Evolutionary conservation across 2,797 vertebrate genomes (phyloP).

Genomic region (Zonotrichia albicollis): DNA sequence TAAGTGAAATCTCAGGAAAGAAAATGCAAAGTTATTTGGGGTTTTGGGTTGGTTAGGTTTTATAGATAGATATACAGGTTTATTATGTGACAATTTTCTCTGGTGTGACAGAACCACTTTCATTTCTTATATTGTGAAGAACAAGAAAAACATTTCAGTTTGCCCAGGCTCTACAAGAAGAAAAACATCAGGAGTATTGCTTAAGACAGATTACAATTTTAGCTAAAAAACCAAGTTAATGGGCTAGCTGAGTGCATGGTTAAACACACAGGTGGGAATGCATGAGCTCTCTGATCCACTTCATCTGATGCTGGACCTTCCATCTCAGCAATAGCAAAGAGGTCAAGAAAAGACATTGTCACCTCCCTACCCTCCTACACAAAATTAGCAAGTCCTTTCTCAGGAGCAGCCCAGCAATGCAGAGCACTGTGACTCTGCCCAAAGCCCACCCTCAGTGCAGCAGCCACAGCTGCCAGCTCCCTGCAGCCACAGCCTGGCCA

Average conservation of each 20-base stretch:
- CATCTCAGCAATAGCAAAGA: not conserved
- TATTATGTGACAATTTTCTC: not conserved
- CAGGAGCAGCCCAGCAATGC: not conserved
- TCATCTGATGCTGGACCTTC: not conserved
- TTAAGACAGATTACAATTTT: not conserved
- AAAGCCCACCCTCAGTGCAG: not conserved
- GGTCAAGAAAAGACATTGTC: not conserved
- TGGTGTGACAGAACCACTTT: not conserved
- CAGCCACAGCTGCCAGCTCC: not conserved
- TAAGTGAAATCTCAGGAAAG: not conserved
- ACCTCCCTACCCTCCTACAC: not conserved
- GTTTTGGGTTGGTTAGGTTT: not conserved
- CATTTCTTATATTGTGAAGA: not conserved
- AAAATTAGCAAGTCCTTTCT: not conserved
- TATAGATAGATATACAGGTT: not conserved
- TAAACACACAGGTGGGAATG: not conserved
- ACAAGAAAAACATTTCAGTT: not conserved
- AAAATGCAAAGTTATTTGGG: not conserved
- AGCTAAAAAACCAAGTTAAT: not conserved
- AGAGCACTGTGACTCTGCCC: not conserved
- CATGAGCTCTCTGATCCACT: not conserved
- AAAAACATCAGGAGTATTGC: not conserved
- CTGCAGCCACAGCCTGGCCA: not conserved
- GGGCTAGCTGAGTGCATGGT: not conserved
- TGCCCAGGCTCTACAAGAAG: not conserved